Evolutionary conservation across 2,113 vertebrate species (phyloP), one percentile per base, ranked within the genome.

Genomic region (Antigone vipio): DNA sequence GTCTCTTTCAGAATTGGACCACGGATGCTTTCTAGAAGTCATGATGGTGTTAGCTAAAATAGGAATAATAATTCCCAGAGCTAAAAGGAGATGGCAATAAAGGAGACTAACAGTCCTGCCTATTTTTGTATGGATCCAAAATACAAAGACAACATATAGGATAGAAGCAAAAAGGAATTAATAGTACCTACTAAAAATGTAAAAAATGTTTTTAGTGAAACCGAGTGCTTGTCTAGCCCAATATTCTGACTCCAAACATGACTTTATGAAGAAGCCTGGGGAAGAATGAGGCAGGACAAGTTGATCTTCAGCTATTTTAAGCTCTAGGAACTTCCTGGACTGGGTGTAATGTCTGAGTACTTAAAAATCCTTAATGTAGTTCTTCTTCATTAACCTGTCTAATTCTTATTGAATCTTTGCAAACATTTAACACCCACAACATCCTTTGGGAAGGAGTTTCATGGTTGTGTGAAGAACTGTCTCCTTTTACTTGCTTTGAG

Each of bases 21-120:
- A 45, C 52, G 34, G 52, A 34, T 74, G 42, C 63, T 90, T 92
- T 96, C 91, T 71, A 0, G 83, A 97, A 96, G 30, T 62, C 17
- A 0, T 80, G 67, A 55, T 85, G 58, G 22, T 59, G 90, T 80
- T 97, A 88, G 79, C 75, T 89, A 84, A 92, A 94, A 86, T 69
- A 88, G 73, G 79, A 95, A 73, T 76, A 95, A 85, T 90, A 91
- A 94, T 87, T 94, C 76, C 68, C 58, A 14, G n/a, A 81, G 47
- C 64, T 94, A 92, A 95, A 95, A 75, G 67, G 55, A 85, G 55
- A 59, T 66, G 49, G 50, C 47, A 93, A 55, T 94, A 73, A 93
- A 93, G 67, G 88, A 95, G 82, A 85, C 96, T 63, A 96, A 32
- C 55, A 90, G 42, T 88, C 29, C 81, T 85, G 15, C 62, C 78